Evolutionary conservation across 2,113 vertebrate genomes (phyloP).

Genomic region (Mystacornis crossleyi): DNA sequence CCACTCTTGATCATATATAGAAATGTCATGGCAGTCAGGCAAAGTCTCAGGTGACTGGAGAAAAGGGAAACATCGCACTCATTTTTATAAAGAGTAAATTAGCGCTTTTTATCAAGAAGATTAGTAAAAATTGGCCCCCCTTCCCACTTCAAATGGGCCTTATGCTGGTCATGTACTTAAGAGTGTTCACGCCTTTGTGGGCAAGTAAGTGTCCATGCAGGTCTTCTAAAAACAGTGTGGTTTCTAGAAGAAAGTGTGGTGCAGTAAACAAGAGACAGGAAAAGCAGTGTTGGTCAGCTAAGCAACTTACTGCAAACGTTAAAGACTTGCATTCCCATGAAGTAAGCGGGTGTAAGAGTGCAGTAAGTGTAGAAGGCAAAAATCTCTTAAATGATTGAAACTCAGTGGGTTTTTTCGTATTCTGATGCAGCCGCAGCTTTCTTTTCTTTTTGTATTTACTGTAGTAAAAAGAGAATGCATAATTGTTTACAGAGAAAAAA

Average conservation of each 20-base stretch:
- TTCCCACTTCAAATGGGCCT: background rate
- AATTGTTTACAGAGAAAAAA: background rate
- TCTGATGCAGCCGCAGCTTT: background rate
- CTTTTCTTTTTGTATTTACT: background rate
- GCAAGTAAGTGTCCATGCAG: background rate
- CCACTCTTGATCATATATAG: fast-evolving
- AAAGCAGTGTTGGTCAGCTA: background rate
- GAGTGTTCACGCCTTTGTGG: background rate
- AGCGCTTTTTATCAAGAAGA: background rate
- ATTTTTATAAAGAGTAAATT: background rate
- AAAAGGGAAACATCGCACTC: background rate
- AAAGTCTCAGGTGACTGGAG: background rate
- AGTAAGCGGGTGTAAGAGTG: background rate
- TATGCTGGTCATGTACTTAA: background rate
- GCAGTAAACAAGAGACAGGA: background rate
- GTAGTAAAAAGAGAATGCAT: background rate
- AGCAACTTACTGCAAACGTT: background rate
- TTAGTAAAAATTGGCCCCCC: background rate
- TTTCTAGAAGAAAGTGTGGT: too few species aligned
- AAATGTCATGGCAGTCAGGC: background rate
- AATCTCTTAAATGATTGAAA: background rate
- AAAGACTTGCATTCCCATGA: background rate
- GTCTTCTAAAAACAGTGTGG: background rate
- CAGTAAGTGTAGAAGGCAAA: background rate
- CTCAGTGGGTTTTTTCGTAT: background rate